Conservation (phyloP, 2,797 vertebrate species). For the Darevskia mixta region DNA sequence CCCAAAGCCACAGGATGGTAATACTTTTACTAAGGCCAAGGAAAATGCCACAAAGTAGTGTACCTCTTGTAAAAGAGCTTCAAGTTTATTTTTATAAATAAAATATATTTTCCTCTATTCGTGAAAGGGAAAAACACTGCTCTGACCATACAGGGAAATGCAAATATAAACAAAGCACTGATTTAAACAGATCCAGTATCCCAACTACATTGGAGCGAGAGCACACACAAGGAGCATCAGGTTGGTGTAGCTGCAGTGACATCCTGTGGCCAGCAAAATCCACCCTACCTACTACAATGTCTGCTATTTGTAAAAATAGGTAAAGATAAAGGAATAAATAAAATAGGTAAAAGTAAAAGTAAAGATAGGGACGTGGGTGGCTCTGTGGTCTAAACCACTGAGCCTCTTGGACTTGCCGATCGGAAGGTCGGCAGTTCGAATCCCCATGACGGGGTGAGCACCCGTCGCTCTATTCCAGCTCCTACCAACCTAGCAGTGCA, state of each 20-base stretch:
- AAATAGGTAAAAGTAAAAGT: no score
- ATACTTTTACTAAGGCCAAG: neutral
- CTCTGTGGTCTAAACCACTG: no score
- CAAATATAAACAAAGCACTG: neutral
- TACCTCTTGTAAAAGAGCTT: neutral
- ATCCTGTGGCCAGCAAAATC: neutral
- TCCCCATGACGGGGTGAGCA: no score
- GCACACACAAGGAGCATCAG: neutral
- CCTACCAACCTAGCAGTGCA: no score
- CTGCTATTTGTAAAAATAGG: neutral
- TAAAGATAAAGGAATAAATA: no score
- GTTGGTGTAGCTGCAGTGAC: neutral
- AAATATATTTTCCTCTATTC: neutral
- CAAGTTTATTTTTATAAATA: neutral
- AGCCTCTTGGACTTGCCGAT: no score
- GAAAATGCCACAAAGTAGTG: neutral
- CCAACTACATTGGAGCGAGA: neutral
- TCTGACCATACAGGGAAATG: neutral
- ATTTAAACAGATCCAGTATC: neutral
- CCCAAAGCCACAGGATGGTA: neutral
- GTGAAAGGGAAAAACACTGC: neutral
- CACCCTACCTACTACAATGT: neutral
- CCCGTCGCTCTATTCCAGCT: no score
- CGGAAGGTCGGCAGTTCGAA: no score
- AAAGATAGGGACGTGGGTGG: no score